Base-by-base conservation (phyloP, 2,888 invertebrate genomes). In the Pyralis farinalis region DNA sequence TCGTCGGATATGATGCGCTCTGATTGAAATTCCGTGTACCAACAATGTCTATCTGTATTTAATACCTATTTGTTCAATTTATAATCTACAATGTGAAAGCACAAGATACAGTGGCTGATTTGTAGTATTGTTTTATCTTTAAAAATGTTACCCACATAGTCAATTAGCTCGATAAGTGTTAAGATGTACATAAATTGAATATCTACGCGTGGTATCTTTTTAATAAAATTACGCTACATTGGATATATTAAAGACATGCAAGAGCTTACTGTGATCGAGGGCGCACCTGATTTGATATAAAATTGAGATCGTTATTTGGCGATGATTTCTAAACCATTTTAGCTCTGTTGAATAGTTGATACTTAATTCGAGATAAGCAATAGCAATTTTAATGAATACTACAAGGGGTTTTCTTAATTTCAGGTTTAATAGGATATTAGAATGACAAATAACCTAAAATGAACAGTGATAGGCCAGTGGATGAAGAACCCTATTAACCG, bases 1-100 rank as follows among this genome's bases (percentile, higher is more conserved):
- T 16, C 2, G 2, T 16, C 16, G 4, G 16, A 16, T 16, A 16
- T 16, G 16, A 7, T 7, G 5, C 28, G 11, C 22, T 64, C 78
- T 87, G 87, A 88, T 88, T 88, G 87, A 88, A 86, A 87, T 87
- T 88, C 87, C 86, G 65, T 88, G 87, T 86, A 79, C 75, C 71
- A 74, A 75, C 83, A 78, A 75, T 82, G 81, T 84, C 75, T 76
- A 79, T 73, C 69, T 61, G 66, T 64, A 72, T 66, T 71, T 69
- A 70, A 67, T 75, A 71, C 71, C 73, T 78, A 81, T 80, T 79
- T 77, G 76, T 70, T 72, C 61, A 60, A 71, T 72, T 77, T 78
- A 77, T 75, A 75, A 75, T 78, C 72, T 75, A 71, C 71, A 69
- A 70, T 67, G 74, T 69, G 76, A 71, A 75, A 72, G 55, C 49